These are phyloP conservation scores for Orussus abietinus DNA, from an alignment of 1,140 invertebrate genomes.

Conservation along the genomic window DNA sequence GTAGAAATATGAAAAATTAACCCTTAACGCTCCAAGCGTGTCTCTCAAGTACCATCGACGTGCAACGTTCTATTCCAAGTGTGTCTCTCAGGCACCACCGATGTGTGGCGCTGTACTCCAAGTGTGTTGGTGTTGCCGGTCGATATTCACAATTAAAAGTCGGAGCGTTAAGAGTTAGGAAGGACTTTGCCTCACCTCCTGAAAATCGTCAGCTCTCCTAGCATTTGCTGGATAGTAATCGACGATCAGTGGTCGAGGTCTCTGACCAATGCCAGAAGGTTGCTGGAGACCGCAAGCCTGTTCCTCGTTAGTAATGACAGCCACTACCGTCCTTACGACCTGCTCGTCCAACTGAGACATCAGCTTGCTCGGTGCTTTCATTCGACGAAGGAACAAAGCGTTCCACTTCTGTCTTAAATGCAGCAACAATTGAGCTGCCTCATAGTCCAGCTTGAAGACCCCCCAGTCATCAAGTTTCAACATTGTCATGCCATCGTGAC, in stretches of 20 bases:
- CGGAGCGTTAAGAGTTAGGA: too few relatives aligned
- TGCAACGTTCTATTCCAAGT: too few relatives aligned
- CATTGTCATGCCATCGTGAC: conserved; percentile 59
- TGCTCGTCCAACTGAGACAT: conserved; percentile 66
- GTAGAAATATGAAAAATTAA: too few relatives aligned
- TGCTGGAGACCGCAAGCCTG: conserved; percentile 66
- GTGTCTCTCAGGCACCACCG: too few relatives aligned
- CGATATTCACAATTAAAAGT: too few relatives aligned
- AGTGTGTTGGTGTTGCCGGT: too few relatives aligned
- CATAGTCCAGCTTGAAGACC: conserved; percentile 67
- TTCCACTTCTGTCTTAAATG: conserved; percentile 77
- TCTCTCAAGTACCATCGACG: too few relatives aligned
- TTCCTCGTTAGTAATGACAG: conserved; percentile 70
- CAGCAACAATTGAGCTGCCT: conserved; percentile 64
- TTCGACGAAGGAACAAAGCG: conserved; percentile 67
- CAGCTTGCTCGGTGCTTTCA: conserved; percentile 68
- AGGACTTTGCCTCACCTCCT: conserved; percentile 33
- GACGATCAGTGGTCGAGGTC: conserved; percentile 64
- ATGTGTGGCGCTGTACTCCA: too few relatives aligned
- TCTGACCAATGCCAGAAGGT: conserved; percentile 72
- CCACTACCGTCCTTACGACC: conserved; percentile 65
- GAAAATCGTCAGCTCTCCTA: conserved; percentile 38
- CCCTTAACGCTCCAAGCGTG: too few relatives aligned
- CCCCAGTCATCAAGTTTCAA: conserved; percentile 78
- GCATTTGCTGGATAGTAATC: conserved; percentile 53